Base-by-base conservation (phyloP, 2,113 vertebrate genomes). In the Ceuthmochares aereus region DNA sequence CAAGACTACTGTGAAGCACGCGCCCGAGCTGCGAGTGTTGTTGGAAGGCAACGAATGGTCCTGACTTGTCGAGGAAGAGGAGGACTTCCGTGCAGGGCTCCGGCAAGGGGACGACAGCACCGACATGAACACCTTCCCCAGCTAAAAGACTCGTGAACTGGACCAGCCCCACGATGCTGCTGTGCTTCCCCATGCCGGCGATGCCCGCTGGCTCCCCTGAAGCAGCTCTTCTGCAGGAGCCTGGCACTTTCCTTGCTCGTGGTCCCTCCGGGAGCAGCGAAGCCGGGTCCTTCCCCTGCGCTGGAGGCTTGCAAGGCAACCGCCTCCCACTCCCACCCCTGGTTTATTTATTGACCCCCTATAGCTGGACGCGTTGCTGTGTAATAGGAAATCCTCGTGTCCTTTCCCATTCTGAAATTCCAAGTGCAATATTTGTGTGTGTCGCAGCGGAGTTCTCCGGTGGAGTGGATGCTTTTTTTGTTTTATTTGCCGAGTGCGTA, bases 371-470 rank as follows among this genome's bases (percentile, higher is more conserved):
- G 93, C 94, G 34, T 98, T 89, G 96, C 98, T 98, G 98, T 98
- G 96, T 87, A 88, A 96, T 98, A 96, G 98, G 98, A 97, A 94
- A 93, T 87, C 97, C 93, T 97, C 27, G 88, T 97, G 97, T 98
- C 98, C 96, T 89, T 97, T 90, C 97, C 98, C 94, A 81, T 95
- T 80, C 93, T 70, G 94, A 62, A 96, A 97, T 98, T 97, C 92
- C 98, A 99, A 99, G 99, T 99, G 99, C 99, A 99, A 99, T 99
- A 99, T 98, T 96, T 97, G 97, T 95, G 97, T 97, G 94, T 81
- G 97, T 98, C 91, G 89, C 84, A 51, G 94, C 94, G 79, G 97
- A 97, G 91, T 86, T 96, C 96, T 95, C 92, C 56, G 13, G 93
- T 70, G 68, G 97, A 98, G 98, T 78, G 94, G 98, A 94, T 91